These are phyloP conservation scores for Hipparchia semele DNA, from an alignment of 2,888 invertebrate species.

Conservation along the genomic window DNA sequence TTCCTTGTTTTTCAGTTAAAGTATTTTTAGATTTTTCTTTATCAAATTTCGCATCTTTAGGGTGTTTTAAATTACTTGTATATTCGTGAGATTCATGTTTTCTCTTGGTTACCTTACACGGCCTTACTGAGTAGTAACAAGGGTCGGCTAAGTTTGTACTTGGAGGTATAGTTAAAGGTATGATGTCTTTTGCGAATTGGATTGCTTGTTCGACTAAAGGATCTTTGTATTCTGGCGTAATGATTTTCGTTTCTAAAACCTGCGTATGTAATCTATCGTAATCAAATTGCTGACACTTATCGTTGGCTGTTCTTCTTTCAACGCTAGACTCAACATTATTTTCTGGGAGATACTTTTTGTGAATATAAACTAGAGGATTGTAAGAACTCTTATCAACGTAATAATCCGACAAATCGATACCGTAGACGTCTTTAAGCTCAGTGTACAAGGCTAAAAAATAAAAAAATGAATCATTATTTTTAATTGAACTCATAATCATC, in stretches of 20 bases:
- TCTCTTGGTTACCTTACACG: slow-evolving; percentile 53
- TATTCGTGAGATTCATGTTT: slow-evolving; percentile 43
- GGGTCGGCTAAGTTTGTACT: slow-evolving; percentile 50
- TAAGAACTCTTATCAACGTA: slow-evolving; percentile 49
- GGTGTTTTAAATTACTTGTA: slow-evolving; percentile 22
- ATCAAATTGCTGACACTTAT: slow-evolving; percentile 57
- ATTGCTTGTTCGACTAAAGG: slow-evolving; percentile 65
- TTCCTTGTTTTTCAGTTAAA: slow-evolving; percentile 50
- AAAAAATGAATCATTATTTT: neutral
- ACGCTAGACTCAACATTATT: slow-evolving; percentile 5
- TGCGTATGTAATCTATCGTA: slow-evolving; percentile 42
- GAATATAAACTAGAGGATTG: slow-evolving; percentile 66
- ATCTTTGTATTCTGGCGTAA: slow-evolving; percentile 47
- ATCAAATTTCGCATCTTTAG: slow-evolving; percentile 45
- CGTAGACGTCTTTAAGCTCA: slow-evolving; percentile 11
- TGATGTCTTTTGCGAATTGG: slow-evolving; percentile 64
- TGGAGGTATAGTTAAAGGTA: slow-evolving; percentile 65
- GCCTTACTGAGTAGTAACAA: slow-evolving; percentile 64
- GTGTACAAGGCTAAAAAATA: slow-evolving; percentile 26
- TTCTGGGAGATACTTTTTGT: slow-evolving; percentile 56
- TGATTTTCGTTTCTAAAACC: slow-evolving; percentile 41
- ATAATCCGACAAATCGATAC: slow-evolving; percentile 41
- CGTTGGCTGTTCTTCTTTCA: slow-evolving; percentile 31
- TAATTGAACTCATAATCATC: neutral
- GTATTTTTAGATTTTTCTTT: slow-evolving; percentile 52